Base-by-base conservation (phyloP, 2,888 invertebrate species). In the Rhagonycha fulva region DNA sequence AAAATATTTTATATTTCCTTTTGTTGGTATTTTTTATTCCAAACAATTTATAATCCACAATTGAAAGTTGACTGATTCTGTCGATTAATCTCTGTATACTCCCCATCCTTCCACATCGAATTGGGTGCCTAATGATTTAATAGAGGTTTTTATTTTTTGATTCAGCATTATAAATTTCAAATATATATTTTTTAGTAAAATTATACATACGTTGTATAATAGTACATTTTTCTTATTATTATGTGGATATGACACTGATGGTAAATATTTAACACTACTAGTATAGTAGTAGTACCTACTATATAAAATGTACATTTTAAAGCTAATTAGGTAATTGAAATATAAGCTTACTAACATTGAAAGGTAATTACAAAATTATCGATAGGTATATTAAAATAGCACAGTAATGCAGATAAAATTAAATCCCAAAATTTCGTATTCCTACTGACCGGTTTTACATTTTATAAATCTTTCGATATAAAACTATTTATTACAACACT, bases 401-500 rank as follows among this genome's bases (percentile, higher is more conserved):
- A 4, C 2, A 26, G 4, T 26, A 0, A 7, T 26, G 26, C 4
- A 0, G 4, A 26, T 7, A 26, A 26, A 26, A 26, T 26, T 26
- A 0, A 26, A 9, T 11, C 12, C 2, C n/a, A 7, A 7, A 0
- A 47, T 47, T n/a, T 47, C n/a, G 47, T 12, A 47, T 47, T 47
- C n/a, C n/a, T 1, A 47, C 47, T 47, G 47, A n/a, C 47, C 47
- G 47, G 2, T 47, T 47, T 47, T 47, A 47, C 47, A 7, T 47
- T 47, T 47, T 47, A n/a, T 47, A 47, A 47, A 47, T 66, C 63
- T 24, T 66, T 66, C 24, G 24, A 66, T 66, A 66, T 24, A 26
- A 66, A 66, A 66, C 63, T 66, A 66, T 66, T 66, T 66, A 66
- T 66, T 66, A 24, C 63, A 66, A 66, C 63, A 66, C 63, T 23